phyloP scores from a whole-genome alignment of 2,888 invertebrate species.

The Caradrina kadenii region DNA sequence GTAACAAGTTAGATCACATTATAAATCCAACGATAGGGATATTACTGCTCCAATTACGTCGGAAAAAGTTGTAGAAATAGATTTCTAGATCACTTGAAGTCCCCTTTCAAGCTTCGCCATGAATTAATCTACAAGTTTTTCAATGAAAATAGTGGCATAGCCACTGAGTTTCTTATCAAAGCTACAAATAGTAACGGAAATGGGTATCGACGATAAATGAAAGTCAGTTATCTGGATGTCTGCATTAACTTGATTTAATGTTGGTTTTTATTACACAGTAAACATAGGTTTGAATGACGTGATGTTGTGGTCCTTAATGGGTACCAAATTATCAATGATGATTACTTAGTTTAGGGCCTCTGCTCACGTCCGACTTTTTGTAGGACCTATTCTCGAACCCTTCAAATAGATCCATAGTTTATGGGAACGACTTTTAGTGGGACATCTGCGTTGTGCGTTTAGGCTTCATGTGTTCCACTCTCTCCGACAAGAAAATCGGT shows the following conservation, averaged over 20 bases:
- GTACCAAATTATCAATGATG: not conserved
- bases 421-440: too few relatives aligned
- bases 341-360: not conserved
- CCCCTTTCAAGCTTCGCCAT: slow-evolving; percentile 28
- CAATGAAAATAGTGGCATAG: slow-evolving; percentile 20
- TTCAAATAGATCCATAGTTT: too few relatives aligned
- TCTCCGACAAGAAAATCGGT: too few relatives aligned
- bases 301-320: slow-evolving; percentile 1
- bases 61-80: slow-evolving; percentile 32
- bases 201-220: slow-evolving; percentile 52
- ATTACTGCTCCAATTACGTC: slow-evolving; percentile 36
- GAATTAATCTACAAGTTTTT: slow-evolving; percentile 58
- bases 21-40: slow-evolving; percentile 31
- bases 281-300: not conserved
- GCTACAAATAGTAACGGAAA: slow-evolving; percentile 54
- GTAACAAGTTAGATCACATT: slow-evolving; percentile 13
- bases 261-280: slow-evolving; percentile 27
- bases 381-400: too few relatives aligned
- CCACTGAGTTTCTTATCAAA: slow-evolving; percentile 55
- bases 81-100: slow-evolving; percentile 40
- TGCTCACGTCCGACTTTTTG: too few relatives aligned
- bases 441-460: too few relatives aligned
- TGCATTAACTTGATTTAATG: slow-evolving; percentile 47
- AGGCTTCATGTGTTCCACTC: too few relatives aligned
- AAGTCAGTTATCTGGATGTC: slow-evolving; percentile 50